Base-by-base conservation (phyloP, 2,888 invertebrate species). In the Ophion slaviceki region DNA sequence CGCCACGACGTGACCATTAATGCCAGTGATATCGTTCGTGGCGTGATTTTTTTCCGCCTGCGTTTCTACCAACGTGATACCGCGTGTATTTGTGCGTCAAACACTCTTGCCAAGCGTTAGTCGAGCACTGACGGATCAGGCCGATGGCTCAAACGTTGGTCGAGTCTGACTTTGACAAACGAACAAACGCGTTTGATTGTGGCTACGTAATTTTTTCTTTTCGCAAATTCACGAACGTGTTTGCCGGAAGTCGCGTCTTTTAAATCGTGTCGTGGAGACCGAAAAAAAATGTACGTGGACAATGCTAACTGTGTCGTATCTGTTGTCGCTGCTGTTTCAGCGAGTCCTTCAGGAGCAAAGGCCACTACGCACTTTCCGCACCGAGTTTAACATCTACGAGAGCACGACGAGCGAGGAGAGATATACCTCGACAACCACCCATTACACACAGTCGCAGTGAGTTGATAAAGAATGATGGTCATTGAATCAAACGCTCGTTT, bases 311-410 rank as follows among this genome's bases (percentile, higher is more conserved):
- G 80, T 89, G 89, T 89, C 90, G 86, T 92, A 92, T 89, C 86
- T 92, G 59, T 74, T 92, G 81, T 92, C 91, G 87, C 89, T 90
- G 87, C 88, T 92, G 89, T 93, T 93, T 86, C 93, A 93, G 93
- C 93, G 93, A 84, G 92, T 90, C 89, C 92, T 93, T 28, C 92
- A 92, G 87, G 93, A 93, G 91, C 93, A 93, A 89, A 96, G 96
- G 89, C 96, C 96, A 85, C 96, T 96, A 89, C 95, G 96, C 90
- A 97, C 97, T 84, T 98, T 97, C 96, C 96, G 97, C 90, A 97
- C 97, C 86, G 97, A 97, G 94, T 97, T 97, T 94, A 97, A 96
- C 94, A 96, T 96, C 94, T 96, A 96, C 89, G 96, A 96, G 93
- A 95, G 96, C 94, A 95, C 96, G 88, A 95, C 95, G 88, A 95